These are phyloP conservation scores for Anodontia alba DNA, from an alignment of 2,888 invertebrate species.

Conservation along the genomic window DNA sequence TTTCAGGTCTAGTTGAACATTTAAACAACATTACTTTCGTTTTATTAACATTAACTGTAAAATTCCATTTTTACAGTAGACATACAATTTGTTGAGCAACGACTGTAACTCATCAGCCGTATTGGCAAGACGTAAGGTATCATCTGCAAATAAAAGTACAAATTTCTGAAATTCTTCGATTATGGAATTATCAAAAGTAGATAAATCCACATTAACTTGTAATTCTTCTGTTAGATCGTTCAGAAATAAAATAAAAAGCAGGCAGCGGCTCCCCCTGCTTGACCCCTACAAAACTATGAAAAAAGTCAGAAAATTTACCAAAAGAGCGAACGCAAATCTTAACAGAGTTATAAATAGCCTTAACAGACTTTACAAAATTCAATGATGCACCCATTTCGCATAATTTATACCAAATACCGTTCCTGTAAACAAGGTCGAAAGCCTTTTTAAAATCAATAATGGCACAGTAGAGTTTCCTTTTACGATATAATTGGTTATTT, in stretches of 20 bases:
- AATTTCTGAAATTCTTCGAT: constrained; percentile 8
- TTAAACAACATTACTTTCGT: constrained; percentile 8
- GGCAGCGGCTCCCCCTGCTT: constrained; percentile 30
- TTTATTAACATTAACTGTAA: neutral
- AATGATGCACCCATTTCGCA: constrained; percentile 15
- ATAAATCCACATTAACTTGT: neutral
- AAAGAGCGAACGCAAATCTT: neutral
- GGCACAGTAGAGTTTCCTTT: constrained; percentile 17
- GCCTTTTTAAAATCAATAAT: constrained; percentile 31
- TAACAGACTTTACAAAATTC: constrained; percentile 27
- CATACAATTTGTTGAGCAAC: neutral
- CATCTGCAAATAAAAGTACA: too few relatives aligned
- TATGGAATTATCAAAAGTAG: neutral
- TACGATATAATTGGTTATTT: neutral
- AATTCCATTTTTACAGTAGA: constrained; percentile 15
- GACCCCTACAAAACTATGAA: constrained; percentile 26
- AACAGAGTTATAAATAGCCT: constrained; percentile 22
- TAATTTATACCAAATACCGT: too few relatives aligned
- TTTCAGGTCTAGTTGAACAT: neutral
- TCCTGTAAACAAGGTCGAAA: too few relatives aligned
- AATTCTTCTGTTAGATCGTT: constrained; percentile 14
- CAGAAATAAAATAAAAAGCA: constrained; percentile 27
- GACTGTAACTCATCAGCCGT: neutral
- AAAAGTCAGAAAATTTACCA: constrained; percentile 2
- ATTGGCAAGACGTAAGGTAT: neutral